Conservation (phyloP, 2,888 invertebrate genomes). For the Dolichomitus sp. region DNA sequence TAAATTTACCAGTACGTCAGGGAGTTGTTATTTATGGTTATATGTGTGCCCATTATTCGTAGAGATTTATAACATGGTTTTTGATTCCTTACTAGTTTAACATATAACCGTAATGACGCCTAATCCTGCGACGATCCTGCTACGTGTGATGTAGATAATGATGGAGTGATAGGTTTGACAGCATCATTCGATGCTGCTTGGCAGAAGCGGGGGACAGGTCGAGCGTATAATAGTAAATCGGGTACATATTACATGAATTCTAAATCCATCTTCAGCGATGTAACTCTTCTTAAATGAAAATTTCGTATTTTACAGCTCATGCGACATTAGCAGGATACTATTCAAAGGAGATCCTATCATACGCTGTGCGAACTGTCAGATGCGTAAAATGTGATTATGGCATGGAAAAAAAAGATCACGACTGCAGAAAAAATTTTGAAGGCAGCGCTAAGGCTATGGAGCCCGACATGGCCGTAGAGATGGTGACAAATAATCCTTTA, state of each 20-base stretch:
- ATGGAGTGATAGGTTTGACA: too few relatives aligned
- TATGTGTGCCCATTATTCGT: too few relatives aligned
- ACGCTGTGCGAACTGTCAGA: background rate
- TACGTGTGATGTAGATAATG: too few relatives aligned
- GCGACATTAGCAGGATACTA: background rate
- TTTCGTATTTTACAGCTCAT: conserved; percentile 1
- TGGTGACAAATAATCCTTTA: background rate
- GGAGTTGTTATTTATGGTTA: background rate
- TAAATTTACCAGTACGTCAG: background rate
- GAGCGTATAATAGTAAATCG: too few relatives aligned
- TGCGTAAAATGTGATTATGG: too few relatives aligned
- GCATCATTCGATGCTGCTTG: too few relatives aligned
- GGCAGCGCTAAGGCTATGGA: background rate
- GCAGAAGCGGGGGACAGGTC: too few relatives aligned
- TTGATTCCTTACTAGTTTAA: too few relatives aligned
- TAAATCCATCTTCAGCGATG: background rate
- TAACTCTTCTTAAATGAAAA: background rate
- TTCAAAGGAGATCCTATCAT: background rate
- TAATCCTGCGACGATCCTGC: too few relatives aligned
- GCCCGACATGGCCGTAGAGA: background rate
- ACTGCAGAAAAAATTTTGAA: background rate
- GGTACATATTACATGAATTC: background rate
- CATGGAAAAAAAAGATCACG: background rate
- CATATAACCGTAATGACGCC: too few relatives aligned
- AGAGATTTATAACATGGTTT: too few relatives aligned